Percentiles rank a stretch among this genome's conserved stretches.
phyloP scores from a whole-genome alignment of 2,888 invertebrate species.

The Habroteleia sp. region DNA sequence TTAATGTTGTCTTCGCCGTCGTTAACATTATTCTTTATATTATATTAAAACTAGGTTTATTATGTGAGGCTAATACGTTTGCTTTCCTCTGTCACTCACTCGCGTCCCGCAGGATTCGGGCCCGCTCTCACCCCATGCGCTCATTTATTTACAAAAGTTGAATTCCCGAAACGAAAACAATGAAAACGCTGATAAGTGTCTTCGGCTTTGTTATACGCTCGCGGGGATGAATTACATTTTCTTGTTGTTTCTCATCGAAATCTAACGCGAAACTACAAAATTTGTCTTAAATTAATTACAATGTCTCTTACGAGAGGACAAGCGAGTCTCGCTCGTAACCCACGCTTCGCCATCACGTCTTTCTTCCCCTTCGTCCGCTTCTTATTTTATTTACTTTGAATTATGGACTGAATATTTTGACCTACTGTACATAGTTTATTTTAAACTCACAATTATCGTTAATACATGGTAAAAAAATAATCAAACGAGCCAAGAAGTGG shows the following conservation, averaged over 20 bases:
- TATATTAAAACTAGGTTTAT: slow-evolving; percentile 62
- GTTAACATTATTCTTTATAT: slow-evolving; percentile 44
- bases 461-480: slow-evolving; percentile 12
- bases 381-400: slow-evolving; percentile 3
- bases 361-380: neutral
- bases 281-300: slow-evolving; percentile 40
- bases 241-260: slow-evolving; percentile 24
- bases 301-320: slow-evolving; percentile 46
- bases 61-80: slow-evolving; percentile 57
- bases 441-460: slow-evolving; percentile 15
- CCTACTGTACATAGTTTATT: slow-evolving; percentile 30
- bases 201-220: slow-evolving; percentile 11
- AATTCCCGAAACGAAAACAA: slow-evolving; percentile 3
- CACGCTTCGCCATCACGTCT: slow-evolving; percentile 19
- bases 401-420: slow-evolving; percentile 23
- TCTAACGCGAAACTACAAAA: slow-evolving; percentile 44
- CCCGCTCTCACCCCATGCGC: neutral
- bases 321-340: slow-evolving; percentile 41
- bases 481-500: slow-evolving; percentile 2
- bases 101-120: neutral
- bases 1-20: slow-evolving; percentile 51
- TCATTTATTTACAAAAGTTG: slow-evolving; percentile 5
- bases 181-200: slow-evolving; percentile 6
- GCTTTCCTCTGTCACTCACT: slow-evolving; percentile 23
- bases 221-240: slow-evolving; percentile 40